Evolutionary conservation across 2,888 invertebrate species (phyloP).

Genomic region (Philhelius pedissequus): DNA sequence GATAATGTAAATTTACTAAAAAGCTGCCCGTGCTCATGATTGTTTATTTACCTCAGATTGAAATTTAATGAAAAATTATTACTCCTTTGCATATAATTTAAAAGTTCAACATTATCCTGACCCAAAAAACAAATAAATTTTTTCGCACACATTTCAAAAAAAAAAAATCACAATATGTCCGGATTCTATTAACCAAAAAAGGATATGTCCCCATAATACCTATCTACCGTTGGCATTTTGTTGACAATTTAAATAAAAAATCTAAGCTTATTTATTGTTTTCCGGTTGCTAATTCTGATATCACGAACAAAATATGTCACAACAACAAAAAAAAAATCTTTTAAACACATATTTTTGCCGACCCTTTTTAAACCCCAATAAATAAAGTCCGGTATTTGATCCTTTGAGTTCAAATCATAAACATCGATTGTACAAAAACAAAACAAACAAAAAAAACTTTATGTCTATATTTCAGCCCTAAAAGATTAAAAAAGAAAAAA

Average conservation of each 20-base stretch:
- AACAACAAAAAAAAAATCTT: not conserved
- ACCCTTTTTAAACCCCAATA: constrained; percentile 13
- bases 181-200: not conserved
- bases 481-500: constrained; percentile 12
- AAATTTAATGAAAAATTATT: too few relatives aligned
- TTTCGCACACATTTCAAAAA: too few relatives aligned
- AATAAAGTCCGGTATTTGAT: constrained; percentile 30
- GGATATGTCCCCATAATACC: too few relatives aligned
- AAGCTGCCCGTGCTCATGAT: too few relatives aligned
- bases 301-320: not conserved
- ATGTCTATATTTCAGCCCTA: constrained; percentile 43
- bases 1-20: too few relatives aligned
- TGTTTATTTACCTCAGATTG: too few relatives aligned
- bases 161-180: too few relatives aligned
- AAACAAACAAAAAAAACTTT: constrained; percentile 11
- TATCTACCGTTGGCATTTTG: not conserved
- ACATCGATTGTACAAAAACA: constrained; percentile 42
- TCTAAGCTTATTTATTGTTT: constrained; percentile 1
- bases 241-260: not conserved
- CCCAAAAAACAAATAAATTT: too few relatives aligned
- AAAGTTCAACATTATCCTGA: too few relatives aligned
- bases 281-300: constrained; percentile 16
- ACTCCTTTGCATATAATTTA: too few relatives aligned
- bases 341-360: constrained; percentile 8
- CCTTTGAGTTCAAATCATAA: constrained; percentile 21